Percentiles rank a stretch among this genome's conserved stretches.
Evolutionary conservation across 2,113 vertebrate genomes (phyloP).

Genomic region (Pholis gunnellus): DNA sequence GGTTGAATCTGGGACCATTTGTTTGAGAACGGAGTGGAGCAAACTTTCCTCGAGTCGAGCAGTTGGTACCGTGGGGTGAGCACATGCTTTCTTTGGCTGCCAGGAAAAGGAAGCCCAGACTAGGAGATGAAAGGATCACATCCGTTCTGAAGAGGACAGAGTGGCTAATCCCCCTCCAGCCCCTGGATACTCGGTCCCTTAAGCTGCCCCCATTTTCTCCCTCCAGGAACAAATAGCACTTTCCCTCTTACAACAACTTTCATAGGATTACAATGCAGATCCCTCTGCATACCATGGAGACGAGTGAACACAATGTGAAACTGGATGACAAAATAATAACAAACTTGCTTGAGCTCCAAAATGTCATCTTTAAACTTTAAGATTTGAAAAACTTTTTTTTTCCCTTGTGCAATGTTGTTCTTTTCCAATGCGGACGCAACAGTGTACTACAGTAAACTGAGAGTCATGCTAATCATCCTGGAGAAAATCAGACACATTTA

Average conservation of each 20-base stretch:
- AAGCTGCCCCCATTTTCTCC: constrained; percentile 80
- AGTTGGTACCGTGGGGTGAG: constrained; percentile 70
- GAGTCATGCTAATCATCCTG: background rate
- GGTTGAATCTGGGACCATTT: constrained; percentile 77
- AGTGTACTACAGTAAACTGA: background rate
- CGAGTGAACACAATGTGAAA: constrained; percentile 61
- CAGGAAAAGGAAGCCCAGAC: constrained; percentile 78
- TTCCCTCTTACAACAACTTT: constrained; percentile 81
- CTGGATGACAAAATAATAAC: constrained; percentile 69
- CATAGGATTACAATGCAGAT: constrained; percentile 84
- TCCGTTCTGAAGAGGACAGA: constrained; percentile 79
- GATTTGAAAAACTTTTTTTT: constrained; percentile 57
- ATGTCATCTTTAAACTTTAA: constrained; percentile 75
- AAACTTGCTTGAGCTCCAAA: constrained; percentile 75
- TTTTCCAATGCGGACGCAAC: background rate
- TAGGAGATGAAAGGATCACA: constrained; percentile 83
- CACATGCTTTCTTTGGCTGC: constrained; percentile 79
- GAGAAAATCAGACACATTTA: background rate
- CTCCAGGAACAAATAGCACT: constrained; percentile 83
- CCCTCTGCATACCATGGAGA: constrained; percentile 69
- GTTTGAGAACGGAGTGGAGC: constrained; percentile 62
- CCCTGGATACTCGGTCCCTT: constrained; percentile 80
- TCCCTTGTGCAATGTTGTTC: constrained; percentile 2
- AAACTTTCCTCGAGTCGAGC: constrained; percentile 73
- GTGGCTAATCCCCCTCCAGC: constrained; percentile 81